Percentiles rank a stretch among this genome's conserved stretches.
Conservation (phyloP, 2,113 vertebrate species). For the Gasterosteus nipponicus region DNA sequence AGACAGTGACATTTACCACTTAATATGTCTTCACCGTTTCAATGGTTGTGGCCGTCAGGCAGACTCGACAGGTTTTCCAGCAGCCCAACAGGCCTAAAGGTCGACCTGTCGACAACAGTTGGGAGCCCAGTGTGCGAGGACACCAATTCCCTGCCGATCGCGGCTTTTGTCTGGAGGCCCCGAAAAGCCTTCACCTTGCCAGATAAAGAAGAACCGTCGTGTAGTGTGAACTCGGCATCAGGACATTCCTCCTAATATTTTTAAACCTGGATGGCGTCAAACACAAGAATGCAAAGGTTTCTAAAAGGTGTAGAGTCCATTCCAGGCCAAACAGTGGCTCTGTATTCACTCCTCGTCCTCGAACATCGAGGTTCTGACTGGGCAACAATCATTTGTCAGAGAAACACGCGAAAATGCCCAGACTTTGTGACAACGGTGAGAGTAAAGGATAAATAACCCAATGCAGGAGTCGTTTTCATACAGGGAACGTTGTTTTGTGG, state of each 20-base stretch:
- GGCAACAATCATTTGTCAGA: background rate
- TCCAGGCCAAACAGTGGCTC: background rate
- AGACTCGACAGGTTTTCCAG: background rate
- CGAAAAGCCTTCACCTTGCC: too few relatives aligned
- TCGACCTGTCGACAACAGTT: too few relatives aligned
- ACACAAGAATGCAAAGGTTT: background rate
- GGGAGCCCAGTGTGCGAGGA: too few relatives aligned
- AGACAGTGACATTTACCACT: background rate
- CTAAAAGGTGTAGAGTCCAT: background rate
- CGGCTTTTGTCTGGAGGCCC: background rate
- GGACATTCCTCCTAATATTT: background rate
- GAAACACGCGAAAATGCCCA: background rate
- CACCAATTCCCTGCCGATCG: too few relatives aligned
- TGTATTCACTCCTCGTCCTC: background rate
- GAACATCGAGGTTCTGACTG: background rate
- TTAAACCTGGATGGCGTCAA: background rate
- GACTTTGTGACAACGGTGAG: too few relatives aligned
- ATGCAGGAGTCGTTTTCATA: background rate
- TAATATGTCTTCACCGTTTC: background rate
- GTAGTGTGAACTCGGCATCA: background rate
- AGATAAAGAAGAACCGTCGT: background rate
- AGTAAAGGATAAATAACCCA: background rate
- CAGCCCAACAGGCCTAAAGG: too few relatives aligned
- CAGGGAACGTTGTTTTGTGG: background rate
- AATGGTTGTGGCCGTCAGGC: background rate